Percentiles rank a stretch among this genome's conserved stretches.
Evolutionary conservation across 1,140 invertebrate species (phyloP).

Genomic region (Pogonomyrmex barbatus): DNA sequence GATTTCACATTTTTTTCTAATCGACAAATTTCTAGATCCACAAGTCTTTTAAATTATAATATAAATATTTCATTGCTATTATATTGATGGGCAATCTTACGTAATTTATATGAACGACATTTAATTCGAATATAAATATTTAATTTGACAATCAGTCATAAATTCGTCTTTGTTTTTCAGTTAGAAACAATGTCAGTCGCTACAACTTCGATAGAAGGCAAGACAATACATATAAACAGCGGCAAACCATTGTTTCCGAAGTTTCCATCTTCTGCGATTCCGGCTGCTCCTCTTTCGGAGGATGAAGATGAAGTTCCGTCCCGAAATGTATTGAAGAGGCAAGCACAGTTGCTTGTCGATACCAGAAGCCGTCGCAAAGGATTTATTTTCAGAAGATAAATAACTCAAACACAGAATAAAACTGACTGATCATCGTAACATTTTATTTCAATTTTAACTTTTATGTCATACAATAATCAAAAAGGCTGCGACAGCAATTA

Average conservation of each 20-base stretch:
- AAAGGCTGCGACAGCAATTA: too few species aligned
- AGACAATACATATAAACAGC: constrained; percentile 45
- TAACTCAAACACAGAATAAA: background rate
- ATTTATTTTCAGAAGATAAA: constrained; percentile 84
- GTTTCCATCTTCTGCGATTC: constrained; percentile 78
- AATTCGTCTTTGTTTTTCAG: constrained; percentile 66
- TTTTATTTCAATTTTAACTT: background rate
- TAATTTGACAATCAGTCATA: constrained; percentile 1
- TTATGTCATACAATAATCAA: background rate
- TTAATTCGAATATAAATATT: background rate
- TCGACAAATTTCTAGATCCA: background rate
- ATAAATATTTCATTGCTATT: background rate
- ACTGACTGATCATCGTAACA: background rate
- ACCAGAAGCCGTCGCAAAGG: constrained; percentile 93
- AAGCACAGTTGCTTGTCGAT: constrained; percentile 93
- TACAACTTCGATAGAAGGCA: constrained; percentile 73
- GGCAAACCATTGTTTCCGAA: constrained; percentile 78
- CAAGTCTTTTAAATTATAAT: background rate
- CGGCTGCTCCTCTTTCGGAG: constrained; percentile 87
- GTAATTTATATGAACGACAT: background rate
- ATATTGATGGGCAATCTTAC: background rate
- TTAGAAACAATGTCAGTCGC: constrained; percentile 78
- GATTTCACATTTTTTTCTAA: background rate
- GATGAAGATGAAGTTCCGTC: constrained; percentile 95
- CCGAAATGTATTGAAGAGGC: constrained; percentile 91